Evolutionary conservation across 2,888 invertebrate genomes (phyloP).

Genomic region (Mystacides longicornis): DNA sequence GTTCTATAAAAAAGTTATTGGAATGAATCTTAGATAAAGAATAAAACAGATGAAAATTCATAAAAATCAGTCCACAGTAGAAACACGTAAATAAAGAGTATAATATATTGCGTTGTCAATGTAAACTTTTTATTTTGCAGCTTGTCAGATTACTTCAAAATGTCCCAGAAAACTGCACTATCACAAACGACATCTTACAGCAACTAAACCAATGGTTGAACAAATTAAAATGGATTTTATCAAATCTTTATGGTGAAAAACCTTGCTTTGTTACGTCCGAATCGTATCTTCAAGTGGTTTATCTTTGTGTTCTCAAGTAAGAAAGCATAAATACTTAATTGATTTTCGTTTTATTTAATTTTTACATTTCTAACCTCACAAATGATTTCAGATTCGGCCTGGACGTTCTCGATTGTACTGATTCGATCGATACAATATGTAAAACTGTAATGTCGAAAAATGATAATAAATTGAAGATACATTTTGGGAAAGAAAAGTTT

Average conservation of each 20-base stretch:
- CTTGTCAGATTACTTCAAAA: conserved; percentile 36
- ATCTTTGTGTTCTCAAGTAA: conserved; percentile 35
- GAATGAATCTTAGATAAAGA: too few species aligned
- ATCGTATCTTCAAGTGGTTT: conserved; percentile 35
- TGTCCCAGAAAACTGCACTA: conserved; percentile 27
- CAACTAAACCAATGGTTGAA: conserved; percentile 15
- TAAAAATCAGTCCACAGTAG: too few species aligned
- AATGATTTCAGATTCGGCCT: neutral
- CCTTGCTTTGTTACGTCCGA: conserved; percentile 36
- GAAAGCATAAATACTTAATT: conserved; percentile 31
- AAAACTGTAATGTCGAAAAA: neutral
- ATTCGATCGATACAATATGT: neutral
- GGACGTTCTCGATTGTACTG: neutral
- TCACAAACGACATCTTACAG: conserved; percentile 16
- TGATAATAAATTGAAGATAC: neutral
- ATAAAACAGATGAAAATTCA: too few species aligned
- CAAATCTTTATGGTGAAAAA: conserved; percentile 24
- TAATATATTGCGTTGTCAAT: too few species aligned
- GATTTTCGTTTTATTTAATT: conserved; percentile 34
- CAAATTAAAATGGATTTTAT: conserved; percentile 30
- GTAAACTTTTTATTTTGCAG: conserved; percentile 30
- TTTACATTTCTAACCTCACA: conserved; percentile 27
- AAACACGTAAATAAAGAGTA: too few species aligned
- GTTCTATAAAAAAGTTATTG: too few species aligned
- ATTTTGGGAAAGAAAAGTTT: conserved; percentile 19